Evolutionary conservation across 2,797 vertebrate species (phyloP).

Genomic region (Lagocephalus sceleratus): DNA sequence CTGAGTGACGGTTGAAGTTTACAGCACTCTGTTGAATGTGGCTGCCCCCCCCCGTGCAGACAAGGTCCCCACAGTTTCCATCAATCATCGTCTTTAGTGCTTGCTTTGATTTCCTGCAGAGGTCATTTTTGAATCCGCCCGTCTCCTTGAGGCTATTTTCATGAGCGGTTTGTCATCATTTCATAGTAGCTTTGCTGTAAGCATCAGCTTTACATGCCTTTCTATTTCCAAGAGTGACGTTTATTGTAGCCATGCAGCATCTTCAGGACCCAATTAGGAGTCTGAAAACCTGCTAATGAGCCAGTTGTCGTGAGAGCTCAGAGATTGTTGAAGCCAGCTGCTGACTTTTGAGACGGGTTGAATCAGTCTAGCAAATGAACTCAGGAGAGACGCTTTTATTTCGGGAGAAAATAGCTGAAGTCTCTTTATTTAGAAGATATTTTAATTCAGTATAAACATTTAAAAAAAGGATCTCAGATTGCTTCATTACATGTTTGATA

Average conservation of each 20-base stretch:
- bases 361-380: slow-evolving; percentile 18
- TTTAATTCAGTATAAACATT: slow-evolving; percentile 20
- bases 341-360: slow-evolving; percentile 18
- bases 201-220: slow-evolving; percentile 51
- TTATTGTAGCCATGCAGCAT: slow-evolving; percentile 42
- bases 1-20: too few species aligned
- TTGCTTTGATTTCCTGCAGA: slow-evolving; percentile 48
- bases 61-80: neutral
- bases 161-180: slow-evolving; percentile 58
- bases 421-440: slow-evolving; percentile 5
- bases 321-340: slow-evolving; percentile 28
- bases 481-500: slow-evolving; percentile 6
- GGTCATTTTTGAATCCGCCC: slow-evolving; percentile 51
- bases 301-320: slow-evolving; percentile 33
- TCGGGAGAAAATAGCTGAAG: slow-evolving; percentile 2
- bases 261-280: slow-evolving; percentile 55
- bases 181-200: slow-evolving; percentile 46
- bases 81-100: slow-evolving; percentile 16
- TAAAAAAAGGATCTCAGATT: slow-evolving; percentile 5
- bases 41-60: neutral
- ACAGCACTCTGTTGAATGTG: too few species aligned
- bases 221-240: slow-evolving; percentile 59
- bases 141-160: slow-evolving; percentile 62
- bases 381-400: slow-evolving; percentile 24
- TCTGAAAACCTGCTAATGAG: slow-evolving; percentile 40